Evolutionary conservation across 2,888 invertebrate species (phyloP).

Genomic region (Sinohyriopsis cumingii): DNA sequence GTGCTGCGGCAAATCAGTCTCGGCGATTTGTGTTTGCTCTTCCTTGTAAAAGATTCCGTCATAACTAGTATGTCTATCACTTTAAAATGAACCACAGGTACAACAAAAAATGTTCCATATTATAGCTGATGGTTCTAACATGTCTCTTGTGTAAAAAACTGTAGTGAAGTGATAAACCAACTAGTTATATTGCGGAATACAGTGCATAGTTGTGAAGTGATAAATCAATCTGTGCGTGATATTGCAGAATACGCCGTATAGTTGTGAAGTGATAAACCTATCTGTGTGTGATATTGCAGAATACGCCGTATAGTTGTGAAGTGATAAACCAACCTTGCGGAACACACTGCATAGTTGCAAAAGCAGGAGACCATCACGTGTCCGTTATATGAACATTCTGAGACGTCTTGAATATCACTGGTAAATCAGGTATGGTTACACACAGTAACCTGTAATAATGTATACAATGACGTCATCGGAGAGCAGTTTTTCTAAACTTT

Average conservation of each 20-base stretch:
- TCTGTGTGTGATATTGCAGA: conserved; percentile 44
- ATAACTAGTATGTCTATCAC: no score
- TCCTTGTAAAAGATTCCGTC: no score
- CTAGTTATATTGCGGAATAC: conserved; percentile 38
- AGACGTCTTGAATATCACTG: conserved; percentile 8
- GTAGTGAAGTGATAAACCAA: conserved; percentile 5
- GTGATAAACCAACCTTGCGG: no score
- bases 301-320: no score
- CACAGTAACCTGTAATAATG: conserved; percentile 17
- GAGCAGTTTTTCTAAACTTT: no score
- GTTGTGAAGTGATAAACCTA: conserved; percentile 8
- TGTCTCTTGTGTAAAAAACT: neutral
- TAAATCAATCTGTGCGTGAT: conserved; percentile 47
- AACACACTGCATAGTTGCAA: conserved; percentile 59
- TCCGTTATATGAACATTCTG: neutral
- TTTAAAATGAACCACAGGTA: no score
- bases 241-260: conserved; percentile 41
- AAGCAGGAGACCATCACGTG: conserved; percentile 53
- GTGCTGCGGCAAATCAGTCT: no score
- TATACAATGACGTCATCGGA: neutral
- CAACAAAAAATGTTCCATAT: neutral
- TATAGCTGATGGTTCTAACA: no score
- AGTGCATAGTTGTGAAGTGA: conserved; percentile 50
- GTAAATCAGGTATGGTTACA: conserved; percentile 9
- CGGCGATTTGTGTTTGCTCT: no score